Percentiles rank a stretch among this genome's conserved stretches.
Conservation (phyloP, 2,888 invertebrate species). For the Aethes cnicana region DNA sequence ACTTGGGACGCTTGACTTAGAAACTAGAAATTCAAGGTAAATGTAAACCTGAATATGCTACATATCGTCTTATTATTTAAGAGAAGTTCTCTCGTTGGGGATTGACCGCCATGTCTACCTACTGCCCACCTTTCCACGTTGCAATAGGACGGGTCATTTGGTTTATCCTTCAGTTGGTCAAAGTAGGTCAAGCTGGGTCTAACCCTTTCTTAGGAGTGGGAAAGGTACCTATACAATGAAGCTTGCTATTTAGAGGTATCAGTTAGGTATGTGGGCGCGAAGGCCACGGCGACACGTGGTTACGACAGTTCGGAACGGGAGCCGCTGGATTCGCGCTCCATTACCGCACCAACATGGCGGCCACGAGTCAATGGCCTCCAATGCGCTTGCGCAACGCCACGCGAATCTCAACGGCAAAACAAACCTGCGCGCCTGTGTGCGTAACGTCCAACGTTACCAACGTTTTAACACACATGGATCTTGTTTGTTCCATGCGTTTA, state of each 20-base stretch:
- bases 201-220: not conserved
- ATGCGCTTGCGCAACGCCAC: conserved; percentile 78
- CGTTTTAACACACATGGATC: conserved; percentile 40
- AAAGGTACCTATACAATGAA: no score
- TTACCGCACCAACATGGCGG: conserved; percentile 61
- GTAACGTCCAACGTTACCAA: conserved; percentile 35
- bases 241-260: no score
- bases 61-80: no score
- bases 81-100: no score
- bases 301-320: conserved; percentile 70
- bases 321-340: conserved; percentile 73
- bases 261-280: no score
- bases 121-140: no score
- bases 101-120: no score
- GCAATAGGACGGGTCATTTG: no score
- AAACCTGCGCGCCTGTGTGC: conserved; percentile 64
- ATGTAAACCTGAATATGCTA: no score
- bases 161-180: no score
- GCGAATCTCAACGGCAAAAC: conserved; percentile 81
- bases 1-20: no score
- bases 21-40: no score
- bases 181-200: not conserved
- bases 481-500: conserved; percentile 49
- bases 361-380: conserved; percentile 80
- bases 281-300: conserved; percentile 37